A percentile compares a stretch with the other conserved stretches of the same genome.
phyloP scores from a whole-genome alignment of 2,888 invertebrate species.

The Operophtera brumata region DNA sequence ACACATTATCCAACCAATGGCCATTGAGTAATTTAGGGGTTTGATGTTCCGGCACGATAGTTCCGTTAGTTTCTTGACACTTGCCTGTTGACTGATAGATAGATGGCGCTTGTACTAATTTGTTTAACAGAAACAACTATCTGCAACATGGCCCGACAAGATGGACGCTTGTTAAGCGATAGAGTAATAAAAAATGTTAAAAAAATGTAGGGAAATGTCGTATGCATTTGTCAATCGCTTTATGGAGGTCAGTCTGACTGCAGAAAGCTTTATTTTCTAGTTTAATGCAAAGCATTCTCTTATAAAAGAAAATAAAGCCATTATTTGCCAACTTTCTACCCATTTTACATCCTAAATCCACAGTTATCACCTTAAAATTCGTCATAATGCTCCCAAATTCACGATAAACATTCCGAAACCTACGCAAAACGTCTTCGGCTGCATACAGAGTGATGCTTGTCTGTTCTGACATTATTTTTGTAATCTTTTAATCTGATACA shows the following conservation, averaged over 20 bases:
- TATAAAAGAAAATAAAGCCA: neutral
- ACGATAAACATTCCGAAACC: constrained; percentile 26
- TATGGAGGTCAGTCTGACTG: too few species aligned
- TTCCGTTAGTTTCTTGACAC: constrained; percentile 2
- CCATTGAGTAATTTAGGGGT: constrained; percentile 17
- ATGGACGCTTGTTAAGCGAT: too few species aligned
- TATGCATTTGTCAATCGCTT: too few species aligned
- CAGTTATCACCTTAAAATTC: constrained; percentile 2
- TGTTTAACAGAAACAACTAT: neutral
- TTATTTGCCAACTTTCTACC: constrained; percentile 4
- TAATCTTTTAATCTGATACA: constrained; percentile 18
- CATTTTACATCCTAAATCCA: neutral
- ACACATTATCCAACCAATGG: constrained; percentile 21
- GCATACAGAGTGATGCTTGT: constrained; percentile 21
- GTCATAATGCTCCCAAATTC: constrained; percentile 10
- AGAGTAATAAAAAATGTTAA: too few species aligned
- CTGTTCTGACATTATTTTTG: constrained; percentile 2
- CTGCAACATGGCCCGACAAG: too few species aligned
- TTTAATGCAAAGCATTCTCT: neutral
- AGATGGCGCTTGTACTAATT: constrained; percentile 5
- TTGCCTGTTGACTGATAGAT: neutral
- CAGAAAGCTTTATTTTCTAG: too few species aligned
- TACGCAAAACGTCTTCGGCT: constrained; percentile 9
- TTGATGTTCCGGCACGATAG: neutral
- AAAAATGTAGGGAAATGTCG: too few species aligned